These are phyloP conservation scores for Neocrepidodera transversa DNA, from an alignment of 2,888 invertebrate genomes.

Conservation along the genomic window DNA sequence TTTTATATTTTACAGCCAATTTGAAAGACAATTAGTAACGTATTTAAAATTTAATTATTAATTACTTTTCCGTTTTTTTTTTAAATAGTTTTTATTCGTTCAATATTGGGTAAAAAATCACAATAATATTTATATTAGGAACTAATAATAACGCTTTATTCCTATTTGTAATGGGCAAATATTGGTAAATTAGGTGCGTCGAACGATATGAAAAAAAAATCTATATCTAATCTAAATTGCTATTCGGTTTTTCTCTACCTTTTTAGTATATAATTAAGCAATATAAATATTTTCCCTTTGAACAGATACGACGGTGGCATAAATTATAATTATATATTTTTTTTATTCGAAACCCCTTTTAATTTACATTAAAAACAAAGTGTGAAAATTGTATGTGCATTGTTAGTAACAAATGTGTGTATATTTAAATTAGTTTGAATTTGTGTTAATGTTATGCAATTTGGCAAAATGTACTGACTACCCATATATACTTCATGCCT, in stretches of 20 bases:
- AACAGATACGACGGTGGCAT: background rate
- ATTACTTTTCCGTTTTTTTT: no score
- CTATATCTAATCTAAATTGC: background rate
- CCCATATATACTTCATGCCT: background rate
- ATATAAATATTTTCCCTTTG: background rate
- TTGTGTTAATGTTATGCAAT: slow-evolving; percentile 9
- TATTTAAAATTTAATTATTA: no score
- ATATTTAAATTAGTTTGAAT: slow-evolving; percentile 10
- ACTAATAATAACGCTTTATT: background rate
- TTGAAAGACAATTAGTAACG: no score
- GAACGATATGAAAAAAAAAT: background rate
- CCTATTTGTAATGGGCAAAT: background rate
- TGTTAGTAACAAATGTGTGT: slow-evolving; percentile 4
- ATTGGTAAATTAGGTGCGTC: background rate
- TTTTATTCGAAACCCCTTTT: background rate
- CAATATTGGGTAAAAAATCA: no score
- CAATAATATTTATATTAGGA: no score
- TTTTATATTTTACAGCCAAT: no score
- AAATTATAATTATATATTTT: background rate
- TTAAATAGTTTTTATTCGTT: no score
- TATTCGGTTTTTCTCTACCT: background rate
- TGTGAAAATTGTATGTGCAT: background rate
- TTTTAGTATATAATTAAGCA: background rate
- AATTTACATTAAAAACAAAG: slow-evolving; percentile 12
- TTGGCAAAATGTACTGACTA: background rate